Base-by-base conservation (phyloP, 2,113 vertebrate genomes). In the Petrocephalus microphthalmus region DNA sequence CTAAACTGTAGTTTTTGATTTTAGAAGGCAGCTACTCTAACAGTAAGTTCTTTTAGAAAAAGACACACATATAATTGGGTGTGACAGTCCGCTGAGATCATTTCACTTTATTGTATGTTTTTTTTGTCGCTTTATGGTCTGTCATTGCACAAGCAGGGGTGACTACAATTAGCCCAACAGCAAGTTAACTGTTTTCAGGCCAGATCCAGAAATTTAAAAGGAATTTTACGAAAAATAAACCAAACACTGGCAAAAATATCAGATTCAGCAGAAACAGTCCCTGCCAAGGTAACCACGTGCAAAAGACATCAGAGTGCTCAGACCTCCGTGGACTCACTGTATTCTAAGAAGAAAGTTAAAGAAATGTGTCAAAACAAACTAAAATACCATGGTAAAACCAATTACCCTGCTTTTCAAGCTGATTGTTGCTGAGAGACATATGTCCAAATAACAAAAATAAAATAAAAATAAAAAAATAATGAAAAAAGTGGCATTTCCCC, bases 181-280 rank as follows among this genome's bases (percentile, higher is more conserved):
- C 81, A 83, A 78, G 71, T 83, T 83, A 83, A 83, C 81, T 83
- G 81, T 49, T 49, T 83, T 47, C 45, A 83, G 81, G 81, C 45
- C 45, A 83, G 81, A 47, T 83, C 37, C 81, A 83, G 81, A 83
- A 10, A 20, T n/a, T 83, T 45, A 45, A 83, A 47, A 83, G 81
- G 81, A 83, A 49, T 47, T 49, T 22, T n/a, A 49, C 42, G 19
- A 83, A 83, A 37, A 47, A 42, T 49, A 83, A 83, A 83, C 37
- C 7, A 83, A 22, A 83, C 42, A 0, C 20, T 22, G 45, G 17
- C 3, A 45, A 83, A 83, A 83, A 83, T 49, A 83, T 49, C 81
- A 83, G 37, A 83, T 83, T 83, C 22, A 83, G 22, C 81, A 49
- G 19, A 83, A 83, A 49, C 45, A 37, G 81, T 8, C 45, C 81